These are phyloP conservation scores for Drosophila tristis DNA, from an alignment of 1,140 invertebrate species.

Conservation along the genomic window DNA sequence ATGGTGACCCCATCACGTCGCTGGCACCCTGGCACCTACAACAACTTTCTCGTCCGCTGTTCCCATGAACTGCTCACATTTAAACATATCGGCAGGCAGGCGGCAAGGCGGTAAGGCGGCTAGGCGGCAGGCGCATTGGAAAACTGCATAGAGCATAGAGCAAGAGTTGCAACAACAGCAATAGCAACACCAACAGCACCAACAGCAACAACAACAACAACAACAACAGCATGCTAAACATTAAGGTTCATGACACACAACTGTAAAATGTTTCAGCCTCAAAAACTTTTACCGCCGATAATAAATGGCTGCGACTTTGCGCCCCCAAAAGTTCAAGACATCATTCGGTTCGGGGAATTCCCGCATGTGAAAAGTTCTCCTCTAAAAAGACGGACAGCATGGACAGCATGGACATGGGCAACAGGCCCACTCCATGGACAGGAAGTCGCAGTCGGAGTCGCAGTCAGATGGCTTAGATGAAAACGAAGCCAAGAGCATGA, in stretches of 20 bases:
- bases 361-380: conserved; percentile 77
- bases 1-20: conserved; percentile 53
- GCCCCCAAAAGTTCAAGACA: conserved; percentile 78
- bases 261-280: conserved; percentile 77
- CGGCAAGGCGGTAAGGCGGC: conserved; percentile 38
- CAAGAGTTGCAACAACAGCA: conserved; percentile 34
- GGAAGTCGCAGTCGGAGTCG: conserved; percentile 45
- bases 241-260: conserved; percentile 82
- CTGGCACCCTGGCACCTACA: conserved; percentile 43
- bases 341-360: conserved; percentile 34
- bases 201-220: conserved; percentile 1
- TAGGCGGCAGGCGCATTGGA: conserved; percentile 23
- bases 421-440: conserved; percentile 41
- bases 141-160: conserved; percentile 15
- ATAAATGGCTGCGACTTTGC: conserved; percentile 77
- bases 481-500: conserved; percentile 71
- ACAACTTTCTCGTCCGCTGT: conserved; percentile 69
- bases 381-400: conserved; percentile 22
- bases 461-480: conserved; percentile 32
- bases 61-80: conserved; percentile 81
- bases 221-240: conserved; percentile 68
- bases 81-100: conserved; percentile 68
- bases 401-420: conserved; percentile 6
- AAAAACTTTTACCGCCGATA: conserved; percentile 75
- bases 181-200: conserved; percentile 1